Conservation (phyloP, 2,113 vertebrate genomes). For the Arizona elegans region DNA sequence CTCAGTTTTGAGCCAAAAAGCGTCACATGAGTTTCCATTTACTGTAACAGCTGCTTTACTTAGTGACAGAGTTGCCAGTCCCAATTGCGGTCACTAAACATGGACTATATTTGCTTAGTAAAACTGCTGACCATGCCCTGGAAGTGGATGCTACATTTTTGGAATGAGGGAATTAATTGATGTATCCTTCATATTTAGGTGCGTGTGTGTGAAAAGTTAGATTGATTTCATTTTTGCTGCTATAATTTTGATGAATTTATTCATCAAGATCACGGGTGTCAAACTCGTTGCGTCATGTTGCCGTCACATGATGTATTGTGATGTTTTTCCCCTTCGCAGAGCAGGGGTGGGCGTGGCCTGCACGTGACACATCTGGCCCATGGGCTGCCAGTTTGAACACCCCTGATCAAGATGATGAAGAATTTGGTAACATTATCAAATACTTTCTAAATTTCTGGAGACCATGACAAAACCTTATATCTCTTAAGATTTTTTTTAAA, state of each 20-base stretch:
- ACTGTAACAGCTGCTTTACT: background rate
- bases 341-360: too few species aligned
- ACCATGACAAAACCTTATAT: background rate
- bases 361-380: too few species aligned
- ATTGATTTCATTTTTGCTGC: background rate
- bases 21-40: background rate
- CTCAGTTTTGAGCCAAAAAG: background rate
- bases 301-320: too few species aligned
- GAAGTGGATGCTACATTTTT: background rate
- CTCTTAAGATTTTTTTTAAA: background rate
- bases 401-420: background rate
- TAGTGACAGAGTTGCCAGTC: background rate
- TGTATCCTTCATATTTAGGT: background rate
- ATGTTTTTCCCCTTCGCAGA: too few species aligned
- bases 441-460: background rate
- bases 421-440: background rate
- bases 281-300: too few species aligned
- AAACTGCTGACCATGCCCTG: background rate
- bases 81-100: background rate
- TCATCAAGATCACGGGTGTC: too few species aligned
- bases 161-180: background rate
- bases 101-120: background rate
- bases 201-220: background rate
- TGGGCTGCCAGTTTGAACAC: too few species aligned
- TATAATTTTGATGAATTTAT: background rate